Conservation (phyloP, 2,113 vertebrate genomes). For the Gallinago paraguaiae region DNA sequence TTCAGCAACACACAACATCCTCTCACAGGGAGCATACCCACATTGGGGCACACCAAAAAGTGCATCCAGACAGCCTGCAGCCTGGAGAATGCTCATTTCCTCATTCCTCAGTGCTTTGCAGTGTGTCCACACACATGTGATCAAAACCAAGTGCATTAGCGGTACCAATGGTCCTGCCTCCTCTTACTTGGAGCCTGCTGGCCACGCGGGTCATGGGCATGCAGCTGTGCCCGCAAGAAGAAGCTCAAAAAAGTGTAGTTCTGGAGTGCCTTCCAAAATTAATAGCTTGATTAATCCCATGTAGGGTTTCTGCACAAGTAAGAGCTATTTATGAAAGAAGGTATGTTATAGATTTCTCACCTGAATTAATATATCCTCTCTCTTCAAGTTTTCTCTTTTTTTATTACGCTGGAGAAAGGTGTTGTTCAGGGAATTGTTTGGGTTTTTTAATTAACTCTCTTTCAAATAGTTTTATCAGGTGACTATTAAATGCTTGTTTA, state of each 20-base stretch:
- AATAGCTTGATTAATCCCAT: neutral
- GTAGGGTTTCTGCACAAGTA: neutral
- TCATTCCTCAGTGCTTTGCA: neutral
- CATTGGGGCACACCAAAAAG: accelerated
- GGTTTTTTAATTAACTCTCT: neutral
- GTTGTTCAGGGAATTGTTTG: neutral
- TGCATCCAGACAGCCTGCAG: accelerated
- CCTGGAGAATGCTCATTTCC: neutral
- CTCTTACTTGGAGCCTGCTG: neutral
- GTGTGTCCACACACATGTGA: neutral
- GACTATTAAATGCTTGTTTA: neutral
- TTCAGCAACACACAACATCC: neutral
- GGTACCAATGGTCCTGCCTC: neutral
- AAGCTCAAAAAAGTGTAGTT: neutral
- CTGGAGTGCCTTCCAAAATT: neutral
- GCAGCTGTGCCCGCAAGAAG: neutral
- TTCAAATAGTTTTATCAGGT: neutral
- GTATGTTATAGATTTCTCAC: neutral
- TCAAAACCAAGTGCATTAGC: neutral
- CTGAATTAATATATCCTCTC: neutral
- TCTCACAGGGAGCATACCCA: neutral
- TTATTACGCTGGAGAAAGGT: neutral
- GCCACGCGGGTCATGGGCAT: neutral
- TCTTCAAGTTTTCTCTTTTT: neutral
- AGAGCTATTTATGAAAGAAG: neutral